Base-by-base conservation (phyloP, 2,888 invertebrate species). In the Disparrhopalites patrizii region DNA sequence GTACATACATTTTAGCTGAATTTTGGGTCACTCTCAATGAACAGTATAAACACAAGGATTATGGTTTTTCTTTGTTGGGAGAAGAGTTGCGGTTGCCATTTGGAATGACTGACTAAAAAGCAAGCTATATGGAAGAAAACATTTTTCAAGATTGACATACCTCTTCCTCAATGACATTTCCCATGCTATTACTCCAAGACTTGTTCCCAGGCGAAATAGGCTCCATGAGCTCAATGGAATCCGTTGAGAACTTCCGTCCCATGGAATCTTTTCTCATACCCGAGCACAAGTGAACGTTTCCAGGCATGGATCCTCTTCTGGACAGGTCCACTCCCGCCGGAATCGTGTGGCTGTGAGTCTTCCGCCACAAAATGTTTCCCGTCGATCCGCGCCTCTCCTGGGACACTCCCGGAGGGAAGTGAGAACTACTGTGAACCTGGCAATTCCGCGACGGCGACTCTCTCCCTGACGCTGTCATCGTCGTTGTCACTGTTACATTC, bases 201-300 rank as follows among this genome's bases (percentile, higher is more conserved):
- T 70, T 72, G n/a, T 60, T 63, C 0, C 65, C 68, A 20, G 55
- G 20, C 4, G 63, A 30, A 8, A 65, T 28, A 0, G 71, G 70
- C 50, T 71, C 72, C 56, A 68, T 73, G 3, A 74, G 56, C 56
- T 75, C 75, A 64, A 75, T 75, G 15, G 75, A 75, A 55, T 75
- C 75, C 15, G 72, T 72, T 1, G 74, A 74, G 57, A 74, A 75
- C 51, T 75, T 75, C 47, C 73, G 66, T 31, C 33, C 20, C 7
- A 30, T 36, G 0, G 51, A 27, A 18, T 47, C 50, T 38, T 72
- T 66, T 33, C 73, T 43, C 13, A 56, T 56, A 27, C 52, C 69
- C 3, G 73, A 74, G 28, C 73, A 71, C 4, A 73, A 20, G 8
- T 71, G 67, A 10, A 73, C 70, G 36, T 75, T 73, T 23, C 75